Evolutionary conservation across 2,888 invertebrate genomes (phyloP), one percentile per base, ranked within the genome.

Genomic region (Seira musarum): DNA sequence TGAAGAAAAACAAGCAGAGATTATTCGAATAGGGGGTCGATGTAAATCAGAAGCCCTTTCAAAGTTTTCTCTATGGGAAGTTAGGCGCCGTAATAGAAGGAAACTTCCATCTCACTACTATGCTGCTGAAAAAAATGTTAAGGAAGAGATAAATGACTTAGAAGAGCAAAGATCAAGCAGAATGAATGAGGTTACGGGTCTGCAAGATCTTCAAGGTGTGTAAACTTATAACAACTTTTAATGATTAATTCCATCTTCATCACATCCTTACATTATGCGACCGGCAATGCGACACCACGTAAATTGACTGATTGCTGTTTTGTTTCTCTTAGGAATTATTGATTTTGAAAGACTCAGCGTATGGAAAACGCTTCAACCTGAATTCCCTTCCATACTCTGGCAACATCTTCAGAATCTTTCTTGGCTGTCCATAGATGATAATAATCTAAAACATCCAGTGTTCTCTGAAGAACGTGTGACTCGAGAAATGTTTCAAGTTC

Each of bases 1-100:
- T 15, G 72, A 78, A 63, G 68, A 80, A 1, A n/a, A 22, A 6
- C 49, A 66, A 10, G 40, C 78, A 1, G 67, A 80, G 2, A 64
- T 84, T 1, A 78, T 84, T 46, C 77, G 84, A 0, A 81, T 84
- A 49, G 84, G 84, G 10, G 78, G 79, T 0, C 75, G 82, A 2
- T 82, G 73, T 24, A 78, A 81, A 30, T 84, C 81, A 0, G 82
- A 82, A 46, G 19, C 13, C 21, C 67, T 81, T 17, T 53, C 65
- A 2, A 65, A 76, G 10, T 83, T 35, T 19, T 66, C 76, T 10
- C 46, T 82, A 17, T 8, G 63, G 8, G 57, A 76, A 68, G 81
- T 81, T 1, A 21, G 75, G 46, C 13, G 46, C 17, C 70, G 75
- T 0, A 81, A 71, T 22, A 40, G 67, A 6, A 30, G 53, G 13